Percentiles rank a stretch among this genome's conserved stretches.
These are phyloP conservation scores for Scopus umbretta DNA, from an alignment of 2,113 vertebrate genomes.

Conservation along the genomic window DNA sequence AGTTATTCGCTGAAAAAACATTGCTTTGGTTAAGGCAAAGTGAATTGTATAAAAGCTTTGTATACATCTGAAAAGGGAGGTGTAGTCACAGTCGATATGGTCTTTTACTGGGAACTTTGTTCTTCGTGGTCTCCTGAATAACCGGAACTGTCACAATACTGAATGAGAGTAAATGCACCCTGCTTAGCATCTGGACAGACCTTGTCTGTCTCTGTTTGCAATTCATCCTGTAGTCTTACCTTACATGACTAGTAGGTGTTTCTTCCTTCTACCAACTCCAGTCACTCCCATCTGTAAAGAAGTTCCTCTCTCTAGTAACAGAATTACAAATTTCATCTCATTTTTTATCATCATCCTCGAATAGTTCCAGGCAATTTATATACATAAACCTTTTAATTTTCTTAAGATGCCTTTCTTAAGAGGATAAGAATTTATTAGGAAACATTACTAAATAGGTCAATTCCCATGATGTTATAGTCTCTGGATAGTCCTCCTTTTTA, in stretches of 20 bases:
- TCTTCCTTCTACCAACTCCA: background rate
- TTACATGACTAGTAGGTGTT: background rate
- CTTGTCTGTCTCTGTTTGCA: background rate
- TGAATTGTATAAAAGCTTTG: background rate
- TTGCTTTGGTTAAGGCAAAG: background rate
- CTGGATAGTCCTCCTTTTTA: background rate
- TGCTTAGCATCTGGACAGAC: background rate
- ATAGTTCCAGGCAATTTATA: background rate
- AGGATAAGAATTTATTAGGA: background rate
- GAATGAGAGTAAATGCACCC: background rate
- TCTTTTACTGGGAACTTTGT: background rate
- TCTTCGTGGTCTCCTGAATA: background rate
- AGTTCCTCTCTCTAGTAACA: background rate
- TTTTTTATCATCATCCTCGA: conserved; percentile 1
- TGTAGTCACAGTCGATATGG: too few species aligned
- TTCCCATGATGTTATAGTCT: background rate
- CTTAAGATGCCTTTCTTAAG: background rate
- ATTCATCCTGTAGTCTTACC: background rate
- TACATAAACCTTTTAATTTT: conserved; percentile 9
- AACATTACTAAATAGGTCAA: conserved; percentile 10
- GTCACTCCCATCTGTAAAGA: background rate
- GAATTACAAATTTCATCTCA: background rate
- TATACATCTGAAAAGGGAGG: background rate
- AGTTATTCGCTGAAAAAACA: background rate
- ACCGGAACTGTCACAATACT: background rate